A percentile compares a stretch with the other conserved stretches of the same genome.
Evolutionary conservation across 37 sponge, comb jelly and placozoan species (phyloP).

Genomic region (Lycopodina hypogea): DNA sequence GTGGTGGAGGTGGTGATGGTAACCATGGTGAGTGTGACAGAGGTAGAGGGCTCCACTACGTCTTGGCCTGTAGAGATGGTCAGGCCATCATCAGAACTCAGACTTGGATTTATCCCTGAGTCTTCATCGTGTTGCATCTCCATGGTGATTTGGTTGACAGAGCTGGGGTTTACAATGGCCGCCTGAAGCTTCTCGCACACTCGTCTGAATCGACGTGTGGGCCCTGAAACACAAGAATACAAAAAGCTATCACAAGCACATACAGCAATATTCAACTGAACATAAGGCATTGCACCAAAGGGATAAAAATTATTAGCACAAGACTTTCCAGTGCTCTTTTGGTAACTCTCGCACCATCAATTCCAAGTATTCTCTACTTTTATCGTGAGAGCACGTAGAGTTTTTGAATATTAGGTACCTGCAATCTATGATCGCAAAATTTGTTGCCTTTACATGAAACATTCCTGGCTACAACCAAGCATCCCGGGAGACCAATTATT

Average conservation of each 20-base stretch:
- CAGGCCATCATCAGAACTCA: slow-evolving; percentile 50
- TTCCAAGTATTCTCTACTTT: no score
- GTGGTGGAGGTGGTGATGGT: not conserved
- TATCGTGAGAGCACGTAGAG: no score
- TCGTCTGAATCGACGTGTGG: slow-evolving; percentile 36
- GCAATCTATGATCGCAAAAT: no score
- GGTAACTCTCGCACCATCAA: no score
- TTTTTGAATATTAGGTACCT: no score
- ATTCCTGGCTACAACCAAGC: no score
- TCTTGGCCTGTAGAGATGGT: not conserved
- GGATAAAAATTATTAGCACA: no score
- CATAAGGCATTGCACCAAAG: no score
- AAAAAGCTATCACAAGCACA: not conserved
- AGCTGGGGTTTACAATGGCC: slow-evolving; percentile 36
- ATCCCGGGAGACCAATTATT: no score
- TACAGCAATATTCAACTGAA: not conserved
- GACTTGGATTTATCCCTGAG: slow-evolving; percentile 11
- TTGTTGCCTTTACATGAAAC: no score
- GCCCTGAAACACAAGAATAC: slow-evolving; percentile 11
- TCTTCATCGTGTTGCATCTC: not conserved
- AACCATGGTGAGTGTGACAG: not conserved
- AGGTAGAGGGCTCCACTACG: not conserved
- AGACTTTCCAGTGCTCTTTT: no score
- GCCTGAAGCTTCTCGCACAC: slow-evolving; percentile 63
- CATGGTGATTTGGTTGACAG: slow-evolving; percentile 8